Base-by-base conservation (phyloP, 2,797 vertebrate genomes). In the Brachymystax lenok region DNA sequence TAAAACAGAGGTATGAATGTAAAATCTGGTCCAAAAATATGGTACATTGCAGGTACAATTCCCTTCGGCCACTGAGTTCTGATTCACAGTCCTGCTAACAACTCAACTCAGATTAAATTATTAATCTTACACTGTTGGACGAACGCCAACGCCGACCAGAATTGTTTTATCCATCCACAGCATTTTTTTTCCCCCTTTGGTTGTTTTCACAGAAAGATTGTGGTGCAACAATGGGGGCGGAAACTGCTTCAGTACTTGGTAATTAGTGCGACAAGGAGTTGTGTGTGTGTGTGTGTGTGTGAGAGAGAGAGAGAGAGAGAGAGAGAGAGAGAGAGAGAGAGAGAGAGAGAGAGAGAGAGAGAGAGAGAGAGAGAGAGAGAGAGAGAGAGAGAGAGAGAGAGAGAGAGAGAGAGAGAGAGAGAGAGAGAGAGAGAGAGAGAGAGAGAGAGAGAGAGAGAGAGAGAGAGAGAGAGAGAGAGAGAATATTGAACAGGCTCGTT, bases 181-280 rank as follows among this genome's bases (percentile, higher is more conserved):
- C 66, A 51, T 61, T 81, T 73, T 56, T 81, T 79, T 40, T 35
- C 17, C 6, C 28, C 35, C 40, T 46, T 46, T 13, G 40, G 61
- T 82, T 71, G 50, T 82, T 76, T 50, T 67, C 12, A 54, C 51
- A 54, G 64, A 76, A 74, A 46, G 1, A 35, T 72, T 81, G 61
- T 7, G 8, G 27, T 69, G 80, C 4, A 5, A 82, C 28, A 64
- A 59, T 30, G 17, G 56, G 2, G 14, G 40, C 27, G 73, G 74
- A 52, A 74, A 63, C 19, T 1, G 2, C 46, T 71, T 71, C 78
- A 75, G 72, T 66, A 50, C 61, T 71, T 78, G 64, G 80, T 83
- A 77, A 87, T 87, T 80, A 79, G 79, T 46, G 33, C 0, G 0
- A 33, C 12, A 56, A 82, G 71, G 64, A 75, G 81, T 76, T 79